Base-by-base conservation (phyloP, 2,113 vertebrate species). In the Verasper variegatus region DNA sequence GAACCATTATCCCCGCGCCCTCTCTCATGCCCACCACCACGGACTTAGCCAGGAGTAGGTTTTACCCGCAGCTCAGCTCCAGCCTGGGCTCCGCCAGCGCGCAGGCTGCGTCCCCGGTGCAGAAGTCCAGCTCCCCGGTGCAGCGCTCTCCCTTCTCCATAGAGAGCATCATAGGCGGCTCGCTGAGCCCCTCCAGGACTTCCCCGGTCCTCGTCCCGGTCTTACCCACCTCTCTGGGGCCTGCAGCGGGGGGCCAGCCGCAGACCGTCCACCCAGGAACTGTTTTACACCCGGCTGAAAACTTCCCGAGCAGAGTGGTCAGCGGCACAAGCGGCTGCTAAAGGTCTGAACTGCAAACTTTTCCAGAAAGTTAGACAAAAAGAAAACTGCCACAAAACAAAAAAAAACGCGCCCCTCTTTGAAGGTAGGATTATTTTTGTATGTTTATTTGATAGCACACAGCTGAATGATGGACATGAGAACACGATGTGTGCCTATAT, bases 121-220 rank as follows among this genome's bases (percentile, higher is more conserved):
- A 88, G 45, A 96, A 88, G 78, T 86, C 91, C 74, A 84, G 85
- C 74, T 90, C 93, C 4, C 92, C 94, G 11, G 92, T 89, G 86
- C 94, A 95, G 78, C 91, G 95, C 9, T 96, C 96, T 0, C 94
- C 97, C 27, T 98, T 97, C 92, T 97, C 96, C 91, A 98, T 98
- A 85, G 97, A 97, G 86, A 97, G 96, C 78, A 96, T 98, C 89
- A 96, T 97, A 78, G 96, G 96, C 1, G 94, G 94, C 62, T 90
- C 95, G 21, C 74, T 94, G 57, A 95, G 94, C 85, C 92, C 95
- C 4, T 94, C 94, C 14, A 95, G 96, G 93, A 95, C 94, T 92
- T 90, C 96, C 14, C 94, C 95, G 15, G 93, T 87, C 20, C 71
- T 86, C 51, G 91, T 95, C 23, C 95, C 96, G 5, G 93, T 94